Conservation (phyloP, 2,888 invertebrate genomes). For the Eilema caniola region DNA sequence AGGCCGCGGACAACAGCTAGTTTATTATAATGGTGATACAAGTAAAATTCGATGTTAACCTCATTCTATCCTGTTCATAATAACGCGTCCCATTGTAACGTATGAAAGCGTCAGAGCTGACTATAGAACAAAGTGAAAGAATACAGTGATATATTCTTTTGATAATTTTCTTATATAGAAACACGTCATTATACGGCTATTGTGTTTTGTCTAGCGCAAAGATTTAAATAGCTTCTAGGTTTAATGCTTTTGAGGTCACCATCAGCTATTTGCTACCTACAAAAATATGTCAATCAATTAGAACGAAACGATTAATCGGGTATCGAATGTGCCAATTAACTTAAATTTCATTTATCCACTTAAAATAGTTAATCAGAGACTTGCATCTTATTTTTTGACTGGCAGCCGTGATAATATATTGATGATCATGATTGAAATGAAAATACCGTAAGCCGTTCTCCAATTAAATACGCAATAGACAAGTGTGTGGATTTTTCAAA, state of each 20-base stretch:
- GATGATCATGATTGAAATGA: too few species aligned
- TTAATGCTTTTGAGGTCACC: background rate
- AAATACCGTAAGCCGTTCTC: too few species aligned
- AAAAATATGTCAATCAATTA: constrained; percentile 2
- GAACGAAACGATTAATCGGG: constrained; percentile 16
- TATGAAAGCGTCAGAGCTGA: constrained; percentile 20
- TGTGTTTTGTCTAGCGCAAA: constrained; percentile 2
- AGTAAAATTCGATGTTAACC: background rate
- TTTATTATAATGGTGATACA: background rate
- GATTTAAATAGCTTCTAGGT: background rate
- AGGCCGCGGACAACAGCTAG: background rate
- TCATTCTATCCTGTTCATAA: constrained; percentile 15
- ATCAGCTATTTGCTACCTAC: background rate
- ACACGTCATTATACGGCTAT: constrained; percentile 1
- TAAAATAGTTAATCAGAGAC: too few species aligned
- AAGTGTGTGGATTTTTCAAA: too few species aligned
- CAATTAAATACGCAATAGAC: too few species aligned
- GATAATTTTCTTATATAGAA: constrained; percentile 20
- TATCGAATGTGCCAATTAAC: background rate
- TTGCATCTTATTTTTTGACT: too few species aligned
- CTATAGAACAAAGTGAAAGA: constrained; percentile 30
- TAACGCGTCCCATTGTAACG: constrained; percentile 22
- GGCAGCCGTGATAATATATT: background rate
- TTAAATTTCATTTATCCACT: background rate
- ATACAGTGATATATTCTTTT: constrained; percentile 26